Base-by-base conservation (phyloP, 2,888 invertebrate species). In the Ephialtes manifestator region DNA sequence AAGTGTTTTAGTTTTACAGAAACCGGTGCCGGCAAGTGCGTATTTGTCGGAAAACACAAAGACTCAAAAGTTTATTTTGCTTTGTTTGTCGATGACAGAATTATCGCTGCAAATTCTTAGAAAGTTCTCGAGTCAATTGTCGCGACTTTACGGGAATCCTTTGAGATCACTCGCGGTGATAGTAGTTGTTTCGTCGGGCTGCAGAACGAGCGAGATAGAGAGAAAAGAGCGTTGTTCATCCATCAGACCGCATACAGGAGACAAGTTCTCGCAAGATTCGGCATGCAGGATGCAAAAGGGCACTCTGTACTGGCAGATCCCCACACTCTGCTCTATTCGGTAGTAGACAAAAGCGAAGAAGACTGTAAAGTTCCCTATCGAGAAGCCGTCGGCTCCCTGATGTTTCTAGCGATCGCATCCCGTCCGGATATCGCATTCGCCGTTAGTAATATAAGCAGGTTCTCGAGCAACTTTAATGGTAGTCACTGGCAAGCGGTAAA, bases 301-400 rank as follows among this genome's bases (percentile, higher is more conserved):
- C 70, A 81, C 2, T 72, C 78, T 15, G 83, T 83, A 13, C 87
- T 83, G 20, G 80, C 77, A 1, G 86, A 87, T 78, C 85, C 86
- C 7, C 78, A 87, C 31, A 46, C 70, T 7, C 20, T 18, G 7
- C 48, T 89, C 11, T 65, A 13, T 58, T 80, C 86, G 11, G 75
- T 78, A 8, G 39, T 7, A 0, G 53, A 18, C 28, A 28, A 13
- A 5, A n/a, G 18, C n/a, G n/a, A 13, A 1, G 1, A 51, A 2
- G 5, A 24, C 1, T n/a, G 5, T 7, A 28, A 13, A 1, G 60
- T 51, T 0, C 76, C 82, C 4, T 82, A 43, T 18, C 13, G 71
- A 20, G 63, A 82, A 20, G 18, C 71, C 0, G 43, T 82, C 10
- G 43, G 74, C 28, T 31, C 63, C 1, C 4, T 76, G 0, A 75